phyloP scores from a whole-genome alignment of 2,113 vertebrate species.

The Gopherus flavomarginatus region DNA sequence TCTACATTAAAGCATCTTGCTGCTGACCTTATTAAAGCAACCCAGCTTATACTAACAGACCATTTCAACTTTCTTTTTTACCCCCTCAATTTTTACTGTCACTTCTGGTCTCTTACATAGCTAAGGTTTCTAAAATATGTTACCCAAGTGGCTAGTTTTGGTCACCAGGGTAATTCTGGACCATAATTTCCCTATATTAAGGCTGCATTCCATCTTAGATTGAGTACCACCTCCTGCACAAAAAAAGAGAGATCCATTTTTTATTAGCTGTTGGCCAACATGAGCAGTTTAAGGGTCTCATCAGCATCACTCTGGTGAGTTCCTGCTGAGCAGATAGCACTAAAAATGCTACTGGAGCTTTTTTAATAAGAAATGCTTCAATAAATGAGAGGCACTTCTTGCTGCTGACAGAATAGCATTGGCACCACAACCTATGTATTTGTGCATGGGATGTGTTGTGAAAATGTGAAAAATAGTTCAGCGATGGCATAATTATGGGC shows the following conservation, averaged over 20 bases:
- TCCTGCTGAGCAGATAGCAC: conserved; percentile 76
- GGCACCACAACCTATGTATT: conserved; percentile 74
- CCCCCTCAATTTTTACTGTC: conserved; percentile 59
- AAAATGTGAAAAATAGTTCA: conserved; percentile 77
- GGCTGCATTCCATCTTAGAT: conserved; percentile 50
- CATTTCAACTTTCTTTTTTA: conserved; percentile 45
- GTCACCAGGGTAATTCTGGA: conserved; percentile 64
- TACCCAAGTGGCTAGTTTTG: conserved; percentile 56
- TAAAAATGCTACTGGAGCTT: conserved; percentile 66
- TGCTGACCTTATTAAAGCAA: conserved; percentile 71
- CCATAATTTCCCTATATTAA: conserved; percentile 60
- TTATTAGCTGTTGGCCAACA: conserved; percentile 76
- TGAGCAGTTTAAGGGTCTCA: conserved; percentile 77
- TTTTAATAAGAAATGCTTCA: conserved; percentile 73
- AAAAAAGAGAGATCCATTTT: not conserved
- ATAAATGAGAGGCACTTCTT: conserved; percentile 59
- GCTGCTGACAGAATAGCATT: conserved; percentile 76
- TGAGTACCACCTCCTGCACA: conserved; percentile 57
- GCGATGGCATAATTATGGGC: conserved; percentile 80
- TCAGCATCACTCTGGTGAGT: conserved; percentile 77
- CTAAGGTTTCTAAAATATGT: conserved; percentile 57
- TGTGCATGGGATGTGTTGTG: conserved; percentile 73
- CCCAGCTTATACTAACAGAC: conserved; percentile 62
- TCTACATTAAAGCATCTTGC: conserved; percentile 31
- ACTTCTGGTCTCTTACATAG: conserved; percentile 42